Base-by-base conservation (phyloP, 2,888 invertebrate genomes). In the Harmothoe impar region DNA sequence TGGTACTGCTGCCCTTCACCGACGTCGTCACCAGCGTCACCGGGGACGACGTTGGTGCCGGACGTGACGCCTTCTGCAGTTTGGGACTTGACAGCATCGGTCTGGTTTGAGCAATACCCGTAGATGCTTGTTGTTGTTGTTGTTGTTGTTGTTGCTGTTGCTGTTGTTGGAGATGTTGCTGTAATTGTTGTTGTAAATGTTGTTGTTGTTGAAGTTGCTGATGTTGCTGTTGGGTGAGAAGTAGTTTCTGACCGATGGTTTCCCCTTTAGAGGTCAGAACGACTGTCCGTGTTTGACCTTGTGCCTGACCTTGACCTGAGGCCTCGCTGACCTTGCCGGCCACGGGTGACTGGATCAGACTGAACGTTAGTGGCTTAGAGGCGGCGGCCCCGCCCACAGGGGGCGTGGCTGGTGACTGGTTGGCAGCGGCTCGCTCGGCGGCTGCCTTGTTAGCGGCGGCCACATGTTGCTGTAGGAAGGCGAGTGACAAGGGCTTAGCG, bases 351-450 rank as follows among this genome's bases (percentile, higher is more conserved):
- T 91, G 91, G 20, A 91, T 89, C 5, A 91, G 43, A 56, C 90
- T 90, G 56, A 91, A 91, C 10, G 91, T 89, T 12, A 91, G 88
- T 31, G 91, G 91, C 78, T 91, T 91, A 0, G 89, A 86, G 29
- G 56, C 91, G 43, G n/a, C 43, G 0, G 81, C 33, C 0, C 35
- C 43, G 7, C 15, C 43, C 5, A 81, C 31, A 7, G 88, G 89
- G 10, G 62, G 68, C 0, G 89, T 62, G 62, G 43, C 43, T 1
- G 68, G 33, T 7, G 89, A n/a, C 17, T 17, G 25, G 20, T 0
- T n/a, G 20, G 88, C 12, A 54, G 56, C 43, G 3, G 20, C 89
- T 52, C 29, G 7, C 29, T n/a, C 15, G 0, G 89, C 35, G 1
- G 35, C 35, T 25, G 56, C 51, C 25, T 68, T 89, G n/a, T n/a